phyloP scores from a whole-genome alignment of 2,113 vertebrate genomes.

The Lycaon pictus region DNA sequence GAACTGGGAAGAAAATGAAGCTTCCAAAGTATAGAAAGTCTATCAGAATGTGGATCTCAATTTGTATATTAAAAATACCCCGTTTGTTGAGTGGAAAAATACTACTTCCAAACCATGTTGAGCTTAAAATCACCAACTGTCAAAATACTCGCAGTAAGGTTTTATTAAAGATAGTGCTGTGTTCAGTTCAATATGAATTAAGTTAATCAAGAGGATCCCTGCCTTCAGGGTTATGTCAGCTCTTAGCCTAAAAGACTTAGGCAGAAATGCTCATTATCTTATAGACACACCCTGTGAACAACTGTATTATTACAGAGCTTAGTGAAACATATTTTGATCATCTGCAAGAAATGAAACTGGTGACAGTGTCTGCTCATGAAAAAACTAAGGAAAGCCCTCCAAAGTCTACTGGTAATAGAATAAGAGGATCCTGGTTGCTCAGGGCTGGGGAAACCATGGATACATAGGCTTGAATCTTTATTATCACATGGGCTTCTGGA shows the following conservation, averaged over 20 bases:
- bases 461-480: neutral
- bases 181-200: neutral
- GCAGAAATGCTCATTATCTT: neutral
- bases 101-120: neutral
- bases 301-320: neutral
- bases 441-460: neutral
- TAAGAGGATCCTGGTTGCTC: neutral
- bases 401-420: neutral
- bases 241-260: neutral
- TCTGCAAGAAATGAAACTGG: neutral
- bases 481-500: neutral
- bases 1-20: neutral
- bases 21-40: neutral
- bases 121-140: neutral
- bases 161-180: neutral
- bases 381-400: neutral
- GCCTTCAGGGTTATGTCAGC: neutral
- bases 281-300: neutral
- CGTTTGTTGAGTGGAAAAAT: neutral
- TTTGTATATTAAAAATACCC: neutral
- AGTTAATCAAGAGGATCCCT: neutral
- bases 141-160: neutral
- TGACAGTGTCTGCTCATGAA: neutral
- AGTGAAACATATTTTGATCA: slow-evolving; percentile 6
- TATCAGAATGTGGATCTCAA: neutral